Evolutionary conservation across 2,113 vertebrate genomes (phyloP), one percentile per base, ranked within the genome.

Genomic region (Talpa occidentalis): DNA sequence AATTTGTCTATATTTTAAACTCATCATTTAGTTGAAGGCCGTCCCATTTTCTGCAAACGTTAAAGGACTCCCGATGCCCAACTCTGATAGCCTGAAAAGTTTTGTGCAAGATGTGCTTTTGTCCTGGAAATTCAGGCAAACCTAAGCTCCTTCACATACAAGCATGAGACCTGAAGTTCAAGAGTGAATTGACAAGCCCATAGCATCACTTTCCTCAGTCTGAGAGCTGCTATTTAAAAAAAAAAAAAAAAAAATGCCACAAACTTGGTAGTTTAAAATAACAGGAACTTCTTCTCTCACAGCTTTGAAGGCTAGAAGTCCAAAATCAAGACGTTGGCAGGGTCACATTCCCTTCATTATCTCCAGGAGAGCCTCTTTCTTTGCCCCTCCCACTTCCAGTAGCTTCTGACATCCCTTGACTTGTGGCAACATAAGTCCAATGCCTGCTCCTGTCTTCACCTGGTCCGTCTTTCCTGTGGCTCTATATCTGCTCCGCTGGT

Each of bases 261-360:
- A 60, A 47, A 62, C 1, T 40, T 11, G 0, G 3, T 59, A 40
- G 0, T 24, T 87, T 73, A 30, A 66, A 69, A 56, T 14, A 32
- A 66, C 5, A 77, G 16, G 12, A 81, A 35, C 47, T 67, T 44
- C 28, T 62, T 15, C 1, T n/a, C 1, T 21, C 37, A 64, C 4
- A 3, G 5, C 32, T 81, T 69, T 24, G 11, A 44, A 90, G 17
- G 5, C 4, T 76, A 40, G 19, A 52, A 60, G 14, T 52, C 17
- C 10, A 92, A 83, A 86, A 40, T 28, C 32, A 37, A 54, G 9
- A 66, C 14, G 3, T 16, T 28, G 28, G 3, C 16, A 89, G 40
- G 11, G 6, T 16, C 10, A 42, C 2, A 11, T 4, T 74, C 19
- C 3, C 16, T 69, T 1, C 0, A 6, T 15, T 35, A 47, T 10